Evolutionary conservation across 2,797 vertebrate species (phyloP).

Genomic region (Muraenolepis orangiensis): DNA sequence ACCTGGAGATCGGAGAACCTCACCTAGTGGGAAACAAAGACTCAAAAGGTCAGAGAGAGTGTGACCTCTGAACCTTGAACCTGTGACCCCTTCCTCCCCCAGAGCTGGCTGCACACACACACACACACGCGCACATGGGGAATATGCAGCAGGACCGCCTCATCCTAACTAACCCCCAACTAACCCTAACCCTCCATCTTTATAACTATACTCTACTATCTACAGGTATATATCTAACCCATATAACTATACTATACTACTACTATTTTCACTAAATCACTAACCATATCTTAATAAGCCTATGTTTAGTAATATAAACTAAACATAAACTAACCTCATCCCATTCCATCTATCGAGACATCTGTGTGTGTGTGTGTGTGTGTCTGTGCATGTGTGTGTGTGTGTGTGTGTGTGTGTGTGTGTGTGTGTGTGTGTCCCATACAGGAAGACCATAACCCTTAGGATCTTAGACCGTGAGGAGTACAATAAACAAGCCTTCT

Average conservation of each 20-base stretch:
- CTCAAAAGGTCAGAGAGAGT: not conserved
- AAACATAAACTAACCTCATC: too few relatives aligned
- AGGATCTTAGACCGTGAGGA: slow-evolving; percentile 98
- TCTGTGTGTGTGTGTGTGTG: slow-evolving; percentile 7
- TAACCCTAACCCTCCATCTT: too few relatives aligned
- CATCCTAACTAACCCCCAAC: too few relatives aligned
- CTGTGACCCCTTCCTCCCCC: not conserved
- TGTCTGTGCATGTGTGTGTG: slow-evolving; percentile 60
- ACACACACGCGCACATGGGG: not conserved
- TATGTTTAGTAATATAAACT: too few relatives aligned
- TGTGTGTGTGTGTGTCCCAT: slow-evolving; percentile 87
- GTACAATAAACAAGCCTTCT: slow-evolving; percentile 98
- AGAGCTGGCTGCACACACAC: not conserved
- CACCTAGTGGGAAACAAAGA: not conserved
- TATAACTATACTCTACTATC: too few relatives aligned
- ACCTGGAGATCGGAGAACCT: not conserved
- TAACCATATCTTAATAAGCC: too few relatives aligned
- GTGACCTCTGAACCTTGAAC: not conserved
- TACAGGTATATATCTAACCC: too few relatives aligned
- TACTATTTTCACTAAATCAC: too few relatives aligned
- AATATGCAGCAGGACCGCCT: not conserved
- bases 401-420: slow-evolving; percentile 73
- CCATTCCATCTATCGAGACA: not conserved
- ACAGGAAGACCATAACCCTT: slow-evolving; percentile 97
- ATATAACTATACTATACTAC: too few relatives aligned